Evolutionary conservation across 2,888 invertebrate species (phyloP), one percentile per base, ranked within the genome.

Genomic region (Agrotis segetum): DNA sequence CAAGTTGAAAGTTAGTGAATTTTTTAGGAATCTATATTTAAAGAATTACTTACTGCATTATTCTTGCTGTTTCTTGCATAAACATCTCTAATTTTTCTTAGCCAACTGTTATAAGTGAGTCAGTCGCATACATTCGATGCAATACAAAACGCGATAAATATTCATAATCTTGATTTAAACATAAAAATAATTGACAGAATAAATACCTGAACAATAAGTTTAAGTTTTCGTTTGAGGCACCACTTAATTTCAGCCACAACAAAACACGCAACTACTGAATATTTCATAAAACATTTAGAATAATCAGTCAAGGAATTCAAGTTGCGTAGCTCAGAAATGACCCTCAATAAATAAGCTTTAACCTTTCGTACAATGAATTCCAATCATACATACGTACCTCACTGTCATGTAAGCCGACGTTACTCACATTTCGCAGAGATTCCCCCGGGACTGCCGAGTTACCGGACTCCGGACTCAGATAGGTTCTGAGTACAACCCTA

Each of bases 361-460:
- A 82, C 79, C 82, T 83, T 80, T 83, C 29, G 19, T 71, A 74
- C 66, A 82, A 77, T 74, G 67, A 81, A 84, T 85, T 79, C 81
- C 77, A 76, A 69, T 74, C 68, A 73, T 84, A 67, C 74, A 46
- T 77, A 82, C 74, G 66, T 81, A 74, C 70, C 55, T 85, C 82
- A 81, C 71, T 76, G 77, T 76, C 85, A 88, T 88, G 83, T 88
- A 79, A 85, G 65, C 81, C 83, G 50, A 79, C 59, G 73, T 61
- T 75, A 63, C 44, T 65, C 64, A 71, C 81, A 87, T 88, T 87
- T 88, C 61, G 79, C 83, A 65, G 69, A 81, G 78, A 85, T 87
- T 89, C 87, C 87, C 88, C 55, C 52, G 83, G 88, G 86, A 88
- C 79, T 84, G 73, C 83, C 75, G 79, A 83, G 71, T 85, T 81